Evolutionary conservation across 2,797 vertebrate species (phyloP).

Genomic region (Nannoperca australis): DNA sequence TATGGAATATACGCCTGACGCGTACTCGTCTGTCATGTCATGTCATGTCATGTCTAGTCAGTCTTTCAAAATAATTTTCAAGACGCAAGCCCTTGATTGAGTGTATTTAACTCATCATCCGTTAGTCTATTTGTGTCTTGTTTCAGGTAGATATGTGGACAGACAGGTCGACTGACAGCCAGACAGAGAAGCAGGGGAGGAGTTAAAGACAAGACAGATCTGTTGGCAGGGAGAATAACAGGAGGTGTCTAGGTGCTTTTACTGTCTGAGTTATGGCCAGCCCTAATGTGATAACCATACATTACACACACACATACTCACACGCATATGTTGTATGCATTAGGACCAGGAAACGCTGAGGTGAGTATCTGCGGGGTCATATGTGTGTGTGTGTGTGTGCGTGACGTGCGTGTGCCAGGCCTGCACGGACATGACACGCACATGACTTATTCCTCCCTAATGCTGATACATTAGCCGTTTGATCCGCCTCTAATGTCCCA

Average conservation of each 20-base stretch:
- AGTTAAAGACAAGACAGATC: slow-evolving; percentile 51
- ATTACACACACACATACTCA: slow-evolving; percentile 65
- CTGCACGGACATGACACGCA: slow-evolving; percentile 69
- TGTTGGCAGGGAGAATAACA: slow-evolving; percentile 49
- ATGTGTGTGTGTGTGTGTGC: slow-evolving; percentile 34
- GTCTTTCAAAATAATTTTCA: slow-evolving; percentile 25
- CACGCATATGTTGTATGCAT: slow-evolving; percentile 62
- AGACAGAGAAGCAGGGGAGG: slow-evolving; percentile 9
- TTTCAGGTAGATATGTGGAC: slow-evolving; percentile 35
- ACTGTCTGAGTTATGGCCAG: slow-evolving; percentile 72
- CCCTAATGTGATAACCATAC: slow-evolving; percentile 74
- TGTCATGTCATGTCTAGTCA: slow-evolving; percentile 27
- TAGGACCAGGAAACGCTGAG: slow-evolving; percentile 64
- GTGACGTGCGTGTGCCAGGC: slow-evolving; percentile 54
- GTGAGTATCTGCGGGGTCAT: slow-evolving; percentile 50
- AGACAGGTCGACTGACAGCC: slow-evolving; percentile 26
- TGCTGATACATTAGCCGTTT: slow-evolving; percentile 76
- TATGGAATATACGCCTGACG: slow-evolving; percentile 40
- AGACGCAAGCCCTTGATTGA: slow-evolving; percentile 10
- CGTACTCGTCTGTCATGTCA: slow-evolving; percentile 27
- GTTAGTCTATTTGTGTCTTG: slow-evolving; percentile 40
- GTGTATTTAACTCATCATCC: slow-evolving; percentile 25
- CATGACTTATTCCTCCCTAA: slow-evolving; percentile 79
- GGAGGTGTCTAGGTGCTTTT: slow-evolving; percentile 67
- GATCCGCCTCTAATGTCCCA: slow-evolving; percentile 81